Percentiles rank a stretch among this genome's conserved stretches.
These are phyloP conservation scores for Smittia sp. DNA, from an alignment of 2,888 invertebrate species.

Conservation along the genomic window DNA sequence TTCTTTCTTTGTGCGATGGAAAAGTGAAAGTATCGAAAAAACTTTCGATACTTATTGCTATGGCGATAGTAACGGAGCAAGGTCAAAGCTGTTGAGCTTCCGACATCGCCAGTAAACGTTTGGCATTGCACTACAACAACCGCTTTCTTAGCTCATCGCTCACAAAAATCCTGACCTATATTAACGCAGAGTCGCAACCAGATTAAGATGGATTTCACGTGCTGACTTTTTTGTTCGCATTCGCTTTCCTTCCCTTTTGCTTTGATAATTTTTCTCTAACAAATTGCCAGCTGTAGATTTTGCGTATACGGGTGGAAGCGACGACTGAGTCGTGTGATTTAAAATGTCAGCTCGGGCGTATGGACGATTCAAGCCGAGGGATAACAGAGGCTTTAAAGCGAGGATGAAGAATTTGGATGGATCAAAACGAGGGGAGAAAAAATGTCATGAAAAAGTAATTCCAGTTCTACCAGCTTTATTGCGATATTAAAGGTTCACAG, in stretches of 20 bases:
- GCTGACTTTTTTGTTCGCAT: not conserved
- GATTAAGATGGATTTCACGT: slow-evolving; percentile 36
- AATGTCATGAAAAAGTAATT: not conserved
- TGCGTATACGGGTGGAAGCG: not conserved
- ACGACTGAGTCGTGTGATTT: not conserved
- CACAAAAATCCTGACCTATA: slow-evolving; percentile 33
- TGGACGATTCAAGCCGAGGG: not conserved
- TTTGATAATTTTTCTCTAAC: slow-evolving; percentile 32
- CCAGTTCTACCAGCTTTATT: too few relatives aligned
- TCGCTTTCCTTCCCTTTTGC: not conserved
- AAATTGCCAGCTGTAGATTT: slow-evolving; percentile 14
- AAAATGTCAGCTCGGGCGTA: slow-evolving; percentile 30
- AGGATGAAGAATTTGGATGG: not conserved
- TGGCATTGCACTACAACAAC: not conserved
- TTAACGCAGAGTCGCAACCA: slow-evolving; percentile 26
- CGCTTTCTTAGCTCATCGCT: not conserved
- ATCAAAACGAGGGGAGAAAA: not conserved
- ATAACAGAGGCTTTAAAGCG: too few relatives aligned
- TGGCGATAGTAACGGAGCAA: slow-evolving; percentile 34
- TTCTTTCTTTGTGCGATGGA: not conserved
- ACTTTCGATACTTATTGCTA: slow-evolving; percentile 24
- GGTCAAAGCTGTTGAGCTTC: slow-evolving; percentile 20
- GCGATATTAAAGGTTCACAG: too few relatives aligned
- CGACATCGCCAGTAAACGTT: not conserved
- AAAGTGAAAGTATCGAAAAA: slow-evolving; percentile 41